Evolutionary conservation across 2,113 vertebrate species (phyloP).

Genomic region (Rhineura floridana): DNA sequence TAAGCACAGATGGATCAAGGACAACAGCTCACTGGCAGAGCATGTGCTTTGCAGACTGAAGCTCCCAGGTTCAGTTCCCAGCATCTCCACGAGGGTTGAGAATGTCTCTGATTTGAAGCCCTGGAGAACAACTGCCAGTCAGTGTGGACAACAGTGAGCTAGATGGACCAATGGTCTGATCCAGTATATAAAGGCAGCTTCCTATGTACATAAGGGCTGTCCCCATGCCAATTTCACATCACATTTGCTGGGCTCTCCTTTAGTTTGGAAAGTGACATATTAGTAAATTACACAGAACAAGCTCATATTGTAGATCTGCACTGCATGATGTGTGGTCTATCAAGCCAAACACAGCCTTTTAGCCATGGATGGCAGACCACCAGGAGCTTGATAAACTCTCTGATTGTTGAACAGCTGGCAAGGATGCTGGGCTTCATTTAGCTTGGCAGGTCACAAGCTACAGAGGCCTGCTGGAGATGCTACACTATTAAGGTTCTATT

Average conservation of each 20-base stretch:
- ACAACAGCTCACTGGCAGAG: too few relatives aligned
- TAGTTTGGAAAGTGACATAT: neutral
- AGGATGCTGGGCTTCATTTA: neutral
- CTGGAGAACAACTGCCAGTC: too few relatives aligned
- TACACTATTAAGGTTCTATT: neutral
- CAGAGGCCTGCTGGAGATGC: neutral
- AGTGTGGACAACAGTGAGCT: too few relatives aligned
- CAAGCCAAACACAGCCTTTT: too few relatives aligned
- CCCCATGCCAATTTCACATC: neutral
- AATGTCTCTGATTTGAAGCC: too few relatives aligned
- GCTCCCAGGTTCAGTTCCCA: too few relatives aligned
- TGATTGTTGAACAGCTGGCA: neutral
- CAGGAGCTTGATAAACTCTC: neutral
- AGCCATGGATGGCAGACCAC: neutral
- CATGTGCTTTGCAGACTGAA: too few relatives aligned
- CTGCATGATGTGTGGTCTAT: neutral
- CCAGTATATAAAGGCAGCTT: too few relatives aligned
- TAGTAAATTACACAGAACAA: neutral
- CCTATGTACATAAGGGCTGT: too few relatives aligned
- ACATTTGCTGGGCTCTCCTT: neutral
- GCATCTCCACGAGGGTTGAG: too few relatives aligned
- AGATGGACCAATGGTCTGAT: too few relatives aligned
- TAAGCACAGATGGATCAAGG: neutral
- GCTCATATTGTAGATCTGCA: neutral
- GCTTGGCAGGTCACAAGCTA: too few relatives aligned